Evolutionary conservation across 1,140 invertebrate species (phyloP), one percentile per base, ranked within the genome.

Genomic region (Lucilia sericata): DNA sequence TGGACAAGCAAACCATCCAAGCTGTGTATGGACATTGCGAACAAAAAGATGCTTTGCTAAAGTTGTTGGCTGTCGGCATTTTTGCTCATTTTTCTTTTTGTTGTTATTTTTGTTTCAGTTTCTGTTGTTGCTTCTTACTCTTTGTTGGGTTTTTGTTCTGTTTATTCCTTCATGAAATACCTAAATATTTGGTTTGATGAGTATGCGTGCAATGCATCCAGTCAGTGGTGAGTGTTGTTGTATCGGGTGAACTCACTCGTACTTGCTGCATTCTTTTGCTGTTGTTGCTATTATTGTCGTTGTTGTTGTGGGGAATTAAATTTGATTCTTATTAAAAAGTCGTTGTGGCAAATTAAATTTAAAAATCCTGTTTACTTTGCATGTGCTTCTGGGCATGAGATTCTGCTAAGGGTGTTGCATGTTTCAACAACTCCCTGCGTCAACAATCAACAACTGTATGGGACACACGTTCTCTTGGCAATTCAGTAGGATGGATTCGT

Each of bases 311-410:
- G n/a, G 42, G 76, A 82, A 84, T 82, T 83, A 70, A 51, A 76
- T 82, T 82, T 47, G 74, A 84, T 82, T 75, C 74, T 82, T 81
- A 84, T 84, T 84, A 82, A 84, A 84, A 84, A 84, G 84, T 84
- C 84, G 81, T 84, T 84, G 84, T 74, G 84, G 70, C 74, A 84
- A 84, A 82, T 84, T 84, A 76, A 82, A 82, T 84, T 84, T 76
- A 84, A 83, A 51, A 82, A 84, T 82, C 84, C 84, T 83, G 80
- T 84, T 83, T 83, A 81, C 81, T 84, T 60, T 51, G 65, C 65
- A 51, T 65, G 82, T 65, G 80, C 78, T 51, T 81, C 55, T 74
- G 30, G 76, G 51, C 60, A 81, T 80, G 78, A 60, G 19, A 84
- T 51, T 80, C 42, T 30, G n/a, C n/a, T 12, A 80, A 80, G 82